A percentile compares a stretch with the other conserved stretches of the same genome.
Evolutionary conservation across 2,797 vertebrate species (phyloP).

Genomic region (Amphiprion clarkii): DNA sequence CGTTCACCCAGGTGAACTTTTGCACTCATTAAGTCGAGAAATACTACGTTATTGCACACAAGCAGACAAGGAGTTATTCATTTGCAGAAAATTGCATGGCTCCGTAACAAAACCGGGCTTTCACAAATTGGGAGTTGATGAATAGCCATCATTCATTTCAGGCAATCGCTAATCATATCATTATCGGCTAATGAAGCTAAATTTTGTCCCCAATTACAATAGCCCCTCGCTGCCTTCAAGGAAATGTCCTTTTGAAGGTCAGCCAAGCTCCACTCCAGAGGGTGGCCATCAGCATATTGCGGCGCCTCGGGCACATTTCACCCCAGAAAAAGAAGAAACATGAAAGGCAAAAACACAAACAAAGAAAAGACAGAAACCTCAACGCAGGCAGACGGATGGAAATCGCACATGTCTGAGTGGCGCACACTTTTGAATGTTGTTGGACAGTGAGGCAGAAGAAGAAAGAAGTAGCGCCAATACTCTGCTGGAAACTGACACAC

Average conservation of each 20-base stretch:
- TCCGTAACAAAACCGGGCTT: slow-evolving; percentile 5
- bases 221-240: slow-evolving; percentile 61
- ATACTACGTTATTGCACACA: background rate
- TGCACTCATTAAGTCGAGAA: slow-evolving; percentile 6
- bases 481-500: slow-evolving; percentile 2
- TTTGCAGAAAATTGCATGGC: slow-evolving; percentile 12
- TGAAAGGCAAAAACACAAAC: slow-evolving; percentile 50
- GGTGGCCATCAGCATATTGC: slow-evolving; percentile 64
- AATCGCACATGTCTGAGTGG: background rate
- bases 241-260: slow-evolving; percentile 75
- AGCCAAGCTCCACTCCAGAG: slow-evolving; percentile 67
- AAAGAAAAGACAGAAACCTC: slow-evolving; percentile 39
- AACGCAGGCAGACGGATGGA: slow-evolving; percentile 21
- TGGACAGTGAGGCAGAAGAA: background rate
- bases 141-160: slow-evolving; percentile 41
- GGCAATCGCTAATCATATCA: slow-evolving; percentile 57
- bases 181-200: slow-evolving; percentile 68
- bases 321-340: slow-evolving; percentile 38
- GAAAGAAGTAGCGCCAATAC: background rate
- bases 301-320: slow-evolving; percentile 51
- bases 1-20: slow-evolving; percentile 10
- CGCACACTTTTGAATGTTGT: background rate
- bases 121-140: slow-evolving; percentile 40
- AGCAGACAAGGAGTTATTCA: slow-evolving; percentile 27
- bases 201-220: slow-evolving; percentile 61